Conservation (phyloP, 2,888 invertebrate genomes). For the Griposia aprilina region DNA sequence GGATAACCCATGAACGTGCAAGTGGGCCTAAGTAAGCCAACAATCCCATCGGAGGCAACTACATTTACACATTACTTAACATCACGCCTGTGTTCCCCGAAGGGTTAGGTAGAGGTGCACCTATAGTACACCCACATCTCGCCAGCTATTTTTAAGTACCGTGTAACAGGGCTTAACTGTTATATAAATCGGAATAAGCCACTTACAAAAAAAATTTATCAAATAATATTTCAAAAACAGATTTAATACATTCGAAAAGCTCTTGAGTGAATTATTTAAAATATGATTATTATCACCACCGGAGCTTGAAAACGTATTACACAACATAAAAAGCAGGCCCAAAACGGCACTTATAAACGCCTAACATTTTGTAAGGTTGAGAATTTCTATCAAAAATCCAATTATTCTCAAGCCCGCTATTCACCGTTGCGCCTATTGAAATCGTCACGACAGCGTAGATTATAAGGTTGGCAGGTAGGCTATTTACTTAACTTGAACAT, state of each 20-base stretch:
- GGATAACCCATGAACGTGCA: too few species aligned
- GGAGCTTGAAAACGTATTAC: constrained; percentile 28
- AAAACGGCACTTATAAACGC: constrained; percentile 22
- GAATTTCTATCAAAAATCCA: constrained; percentile 59
- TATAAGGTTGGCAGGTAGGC: constrained; percentile 24
- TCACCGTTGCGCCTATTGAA: constrained; percentile 49
- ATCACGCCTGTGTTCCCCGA: too few species aligned
- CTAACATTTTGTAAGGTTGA: constrained; percentile 35
- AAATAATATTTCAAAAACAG: background rate
- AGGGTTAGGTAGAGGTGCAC: too few species aligned
- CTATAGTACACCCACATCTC: too few species aligned
- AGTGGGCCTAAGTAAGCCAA: too few species aligned
- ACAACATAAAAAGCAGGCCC: constrained; percentile 23
- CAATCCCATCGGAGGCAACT: too few species aligned
- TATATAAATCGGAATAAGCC: too few species aligned
- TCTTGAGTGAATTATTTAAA: constrained; percentile 1
- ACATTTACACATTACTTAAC: too few species aligned
- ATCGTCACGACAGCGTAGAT: constrained; percentile 30
- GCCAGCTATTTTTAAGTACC: too few species aligned
- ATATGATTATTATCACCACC: constrained; percentile 20
- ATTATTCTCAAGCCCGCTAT: constrained; percentile 53
- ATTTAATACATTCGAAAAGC: constrained; percentile 16
- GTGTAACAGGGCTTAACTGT: too few species aligned
- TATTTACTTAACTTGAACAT: constrained; percentile 41
- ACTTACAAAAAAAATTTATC: too few species aligned